Base-by-base conservation (phyloP, 2,113 vertebrate genomes). In the Archilochus colubris region DNA sequence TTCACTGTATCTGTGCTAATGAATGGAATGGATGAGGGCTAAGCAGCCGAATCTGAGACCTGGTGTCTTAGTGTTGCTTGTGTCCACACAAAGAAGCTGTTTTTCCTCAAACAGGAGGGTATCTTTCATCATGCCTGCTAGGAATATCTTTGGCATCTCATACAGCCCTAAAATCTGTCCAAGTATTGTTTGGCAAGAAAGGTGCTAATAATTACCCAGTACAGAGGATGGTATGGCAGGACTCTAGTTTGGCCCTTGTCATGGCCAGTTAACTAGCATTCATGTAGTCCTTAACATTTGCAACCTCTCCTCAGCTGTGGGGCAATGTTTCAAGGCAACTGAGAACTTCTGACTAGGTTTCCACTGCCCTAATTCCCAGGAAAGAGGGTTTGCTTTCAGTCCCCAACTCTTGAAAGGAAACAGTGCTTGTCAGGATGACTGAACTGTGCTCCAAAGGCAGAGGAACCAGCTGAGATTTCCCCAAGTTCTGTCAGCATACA, bases 101-200 rank as follows among this genome's bases (percentile, higher is more conserved):
- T 95, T 89, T 78, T 62, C 7, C 43, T 82, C 53, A 64, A 36
- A 55, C 19, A 76, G 31, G 19, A 64, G 25, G 24, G 11, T 14
- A 6, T 64, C n/a, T 81, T 53, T 19, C 9, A 1, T 75, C 2
- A 0, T 0, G 1, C 7, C 63, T 70, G 24, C 24, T 43, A 31
- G 38, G 38, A 59, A 25, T 16, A 86, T 31, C 22, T 18, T 40
- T 66, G 21, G 28, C 15, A 22, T 27, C 24, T 82, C 15, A 44
- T 61, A 44, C n/a, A 66, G 25, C 22, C 33, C 19, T 50, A 21
- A 64, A 38, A 30, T 38, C 38, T 18, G 27, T 19, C 33, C 64
- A 66, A 30, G 12, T 25, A 14, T 59, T 89, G 16, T 40, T 72
- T 89, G 76, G 22, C 53, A 86, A 70, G 58, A 76, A 72, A 72